A percentile compares a stretch with the other conserved stretches of the same genome.
Evolutionary conservation across 2,797 vertebrate species (phyloP).

Genomic region (Perdix hodgsoniae): DNA sequence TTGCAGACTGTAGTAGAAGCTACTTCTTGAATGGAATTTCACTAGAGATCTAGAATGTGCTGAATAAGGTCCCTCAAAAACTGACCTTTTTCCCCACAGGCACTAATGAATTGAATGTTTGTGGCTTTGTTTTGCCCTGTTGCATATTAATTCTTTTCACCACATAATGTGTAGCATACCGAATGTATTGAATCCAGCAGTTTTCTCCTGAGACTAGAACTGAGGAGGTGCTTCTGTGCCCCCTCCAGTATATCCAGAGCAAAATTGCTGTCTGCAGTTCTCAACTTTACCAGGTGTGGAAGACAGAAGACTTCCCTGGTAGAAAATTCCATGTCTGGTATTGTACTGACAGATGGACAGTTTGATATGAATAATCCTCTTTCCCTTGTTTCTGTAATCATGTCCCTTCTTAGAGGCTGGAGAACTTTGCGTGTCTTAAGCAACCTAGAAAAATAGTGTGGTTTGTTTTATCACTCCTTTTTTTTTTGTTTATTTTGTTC

Average conservation of each 20-base stretch:
- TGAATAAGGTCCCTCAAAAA: not conserved
- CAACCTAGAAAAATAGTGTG: not conserved
- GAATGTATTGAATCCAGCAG: not conserved
- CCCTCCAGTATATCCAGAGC: rapidly evolving
- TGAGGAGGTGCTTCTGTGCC: not conserved
- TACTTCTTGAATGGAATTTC: conserved; percentile 27
- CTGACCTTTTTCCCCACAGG: not conserved
- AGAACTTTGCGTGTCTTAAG: not conserved
- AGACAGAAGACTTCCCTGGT: not conserved
- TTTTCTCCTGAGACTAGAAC: not conserved
- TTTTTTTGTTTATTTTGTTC: not conserved
- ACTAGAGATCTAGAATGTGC: not conserved
- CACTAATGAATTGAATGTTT: not conserved
- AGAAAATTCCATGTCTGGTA: not conserved
- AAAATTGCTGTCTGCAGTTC: not conserved
- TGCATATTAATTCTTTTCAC: not conserved
- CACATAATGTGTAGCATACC: not conserved
- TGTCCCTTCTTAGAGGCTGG: not conserved
- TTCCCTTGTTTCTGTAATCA: not conserved
- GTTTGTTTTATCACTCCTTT: not conserved
- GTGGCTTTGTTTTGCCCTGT: not conserved
- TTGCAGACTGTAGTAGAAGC: not conserved
- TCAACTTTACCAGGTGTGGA: not conserved
- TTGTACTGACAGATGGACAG: not conserved
- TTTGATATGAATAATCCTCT: not conserved